Evolutionary conservation across 2,797 vertebrate species (phyloP).

Genomic region (Anas georgica): DNA sequence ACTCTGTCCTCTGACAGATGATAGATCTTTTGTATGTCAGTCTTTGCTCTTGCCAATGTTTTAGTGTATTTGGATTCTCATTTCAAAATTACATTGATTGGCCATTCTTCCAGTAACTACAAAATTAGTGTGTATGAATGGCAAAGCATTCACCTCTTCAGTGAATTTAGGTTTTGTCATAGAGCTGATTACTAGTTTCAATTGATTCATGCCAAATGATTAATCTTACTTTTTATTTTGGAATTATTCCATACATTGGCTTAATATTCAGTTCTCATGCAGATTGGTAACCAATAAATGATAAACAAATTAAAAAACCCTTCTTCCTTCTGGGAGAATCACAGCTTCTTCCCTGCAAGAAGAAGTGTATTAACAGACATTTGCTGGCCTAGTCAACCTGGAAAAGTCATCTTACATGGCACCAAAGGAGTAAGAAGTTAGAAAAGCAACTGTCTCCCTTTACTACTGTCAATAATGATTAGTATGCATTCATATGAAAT

Average conservation of each 20-base stretch:
- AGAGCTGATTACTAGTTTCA: neutral
- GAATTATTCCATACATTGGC: neutral
- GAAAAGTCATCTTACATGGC: neutral
- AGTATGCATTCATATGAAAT: neutral
- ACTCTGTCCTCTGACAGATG: neutral
- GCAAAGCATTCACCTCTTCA: neutral
- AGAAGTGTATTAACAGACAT: neutral
- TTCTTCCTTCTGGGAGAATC: neutral
- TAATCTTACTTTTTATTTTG: neutral
- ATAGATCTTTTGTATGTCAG: neutral
- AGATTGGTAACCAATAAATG: neutral
- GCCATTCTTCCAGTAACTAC: neutral
- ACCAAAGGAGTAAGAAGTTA: neutral
- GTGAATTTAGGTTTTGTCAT: neutral
- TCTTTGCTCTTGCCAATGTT: neutral
- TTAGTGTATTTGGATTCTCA: neutral
- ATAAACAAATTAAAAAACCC: accelerated
- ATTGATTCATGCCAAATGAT: neutral
- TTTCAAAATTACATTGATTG: neutral
- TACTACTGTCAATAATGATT: neutral
- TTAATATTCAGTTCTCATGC: neutral
- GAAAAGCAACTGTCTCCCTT: neutral
- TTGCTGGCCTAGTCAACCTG: neutral
- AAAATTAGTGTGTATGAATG: neutral
- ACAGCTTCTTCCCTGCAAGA: neutral